Conservation (phyloP, 2,113 vertebrate species). For the Pao palembangensis region DNA sequence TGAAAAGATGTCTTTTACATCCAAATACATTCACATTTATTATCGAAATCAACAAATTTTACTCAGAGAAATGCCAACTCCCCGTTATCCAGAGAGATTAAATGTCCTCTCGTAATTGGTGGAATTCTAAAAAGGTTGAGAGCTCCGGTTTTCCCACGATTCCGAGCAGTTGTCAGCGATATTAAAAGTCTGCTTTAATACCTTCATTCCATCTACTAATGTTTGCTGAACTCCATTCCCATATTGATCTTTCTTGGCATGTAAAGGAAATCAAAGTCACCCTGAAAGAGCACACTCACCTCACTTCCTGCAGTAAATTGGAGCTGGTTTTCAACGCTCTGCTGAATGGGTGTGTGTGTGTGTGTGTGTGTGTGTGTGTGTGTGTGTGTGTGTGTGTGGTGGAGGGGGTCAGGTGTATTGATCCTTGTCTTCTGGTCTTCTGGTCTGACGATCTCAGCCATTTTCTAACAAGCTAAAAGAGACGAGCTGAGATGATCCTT, state of each 20-base stretch:
- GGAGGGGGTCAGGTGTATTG: slow-evolving; percentile 30
- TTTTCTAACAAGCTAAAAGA: slow-evolving; percentile 54
- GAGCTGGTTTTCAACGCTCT: too few species aligned
- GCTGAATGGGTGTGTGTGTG: too few species aligned
- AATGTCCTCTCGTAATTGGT: too few species aligned
- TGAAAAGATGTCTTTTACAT: too few species aligned
- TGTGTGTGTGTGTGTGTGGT: neutral
- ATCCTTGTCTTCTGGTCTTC: slow-evolving; percentile 35
- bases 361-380: too few species aligned
- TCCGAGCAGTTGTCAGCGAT: slow-evolving; percentile 13
- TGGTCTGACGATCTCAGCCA: slow-evolving; percentile 40
- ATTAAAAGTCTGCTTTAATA: slow-evolving; percentile 42
- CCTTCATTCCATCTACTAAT: slow-evolving; percentile 37
- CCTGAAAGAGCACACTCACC: slow-evolving; percentile 45
- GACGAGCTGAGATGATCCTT: slow-evolving; percentile 59
- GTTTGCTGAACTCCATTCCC: slow-evolving; percentile 31
- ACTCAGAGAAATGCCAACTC: too few species aligned
- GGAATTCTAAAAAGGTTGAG: neutral
- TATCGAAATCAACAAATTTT: too few species aligned
- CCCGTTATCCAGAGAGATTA: too few species aligned
- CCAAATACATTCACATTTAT: too few species aligned
- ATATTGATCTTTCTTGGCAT: slow-evolving; percentile 42
- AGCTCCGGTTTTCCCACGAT: slow-evolving; percentile 20
- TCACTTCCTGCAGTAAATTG: slow-evolving; percentile 45
- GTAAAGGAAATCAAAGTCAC: slow-evolving; percentile 63